Base-by-base conservation (phyloP, 2,113 vertebrate genomes). In the Pagrus major region DNA sequence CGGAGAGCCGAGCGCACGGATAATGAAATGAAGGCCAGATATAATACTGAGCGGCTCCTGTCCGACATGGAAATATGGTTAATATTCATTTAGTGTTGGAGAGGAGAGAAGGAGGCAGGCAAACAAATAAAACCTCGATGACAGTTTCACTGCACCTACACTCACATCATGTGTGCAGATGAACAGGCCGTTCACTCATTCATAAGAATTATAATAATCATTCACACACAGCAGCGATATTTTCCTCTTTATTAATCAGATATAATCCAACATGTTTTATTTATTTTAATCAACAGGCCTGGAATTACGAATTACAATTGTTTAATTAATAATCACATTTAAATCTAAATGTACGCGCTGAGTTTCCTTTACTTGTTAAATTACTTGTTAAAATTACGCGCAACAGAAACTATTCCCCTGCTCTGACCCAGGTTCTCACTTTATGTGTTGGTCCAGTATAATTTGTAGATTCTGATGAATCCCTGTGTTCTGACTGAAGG, bases 1-100 rank as follows among this genome's bases (percentile, higher is more conserved):
- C 80, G 89, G 96, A 94, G 95, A 90, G 37, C 71, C 11, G 77
- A 78, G 75, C 60, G 41, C 21, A 71, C 10, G 29, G 61, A 49
- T 86, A 84, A 88, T 78, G 79, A 84, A 54, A 85, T 77, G 83
- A 89, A 56, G 6, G 63, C 20, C 54, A 63, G 10, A 81, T 64
- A 61, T 71, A 56, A 49, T n/a, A 29, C 70, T 37, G 59, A 23
- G 59, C 5, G 59, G 67, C 51, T 75, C 33, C 55, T 21, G 67
- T 71, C 67, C 59, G 47, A 81, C 49, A 61, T 46, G 71, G 16
- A 76, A 68, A 81, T 61, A 72, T 46, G 6, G 5, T 71, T 78
- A 58, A 65, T 78, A 66, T 77, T 71, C 9, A 79, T 76, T 59
- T 54, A 18, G 1, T 55, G 39, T 1, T 35, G 21, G 1, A 27